Evolutionary conservation across 2,888 invertebrate species (phyloP), one percentile per base, ranked within the genome.

Genomic region (Oxyscelio sp.): DNA sequence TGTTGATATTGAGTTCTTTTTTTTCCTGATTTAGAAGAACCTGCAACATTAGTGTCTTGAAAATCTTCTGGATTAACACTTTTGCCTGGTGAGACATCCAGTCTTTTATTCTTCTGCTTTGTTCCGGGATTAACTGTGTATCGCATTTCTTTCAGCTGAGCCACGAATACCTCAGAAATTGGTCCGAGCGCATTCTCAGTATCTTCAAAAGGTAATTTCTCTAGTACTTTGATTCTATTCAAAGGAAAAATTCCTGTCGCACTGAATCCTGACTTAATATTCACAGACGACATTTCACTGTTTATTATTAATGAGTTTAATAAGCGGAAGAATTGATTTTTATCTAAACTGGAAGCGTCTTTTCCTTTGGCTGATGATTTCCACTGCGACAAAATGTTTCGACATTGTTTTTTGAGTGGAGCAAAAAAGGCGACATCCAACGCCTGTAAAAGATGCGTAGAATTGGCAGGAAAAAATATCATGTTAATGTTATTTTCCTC

Each of bases 341-440:
- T 71, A 15, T 71, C 59, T 4, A 70, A 40, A 56, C 45, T 45
- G n/a, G 34, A 8, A 71, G 59, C 73, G 13, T 61, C 15, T 58
- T 50, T 71, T 43, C 48, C 71, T 59, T 54, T 43, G 11, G 58
- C 19, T 43, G 71, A n/a, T 4, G 22, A 34, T 27, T 73, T 73
- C 73, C 73, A 73, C 13, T 61, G 22, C 9, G 38, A 13, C 40
- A 61, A 61, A 52, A 61, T 61, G 8, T 34, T 56, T 31, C 66
- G 58, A 65, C 75, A 73, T 27, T 52, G 17, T 52, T 27, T 61
- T 61, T 73, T 73, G 4, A 73, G 52, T 0, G 73, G 61, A 5
- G 17, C 73, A 61, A 73, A 73, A n/a, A 52, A 73, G 9, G 61
- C 73, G 15, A 73, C 61, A 27, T 61, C 73, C 13, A 73, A 9